Conservation (phyloP, 2,113 vertebrate genomes). For the Chaetops frenatus region DNA sequence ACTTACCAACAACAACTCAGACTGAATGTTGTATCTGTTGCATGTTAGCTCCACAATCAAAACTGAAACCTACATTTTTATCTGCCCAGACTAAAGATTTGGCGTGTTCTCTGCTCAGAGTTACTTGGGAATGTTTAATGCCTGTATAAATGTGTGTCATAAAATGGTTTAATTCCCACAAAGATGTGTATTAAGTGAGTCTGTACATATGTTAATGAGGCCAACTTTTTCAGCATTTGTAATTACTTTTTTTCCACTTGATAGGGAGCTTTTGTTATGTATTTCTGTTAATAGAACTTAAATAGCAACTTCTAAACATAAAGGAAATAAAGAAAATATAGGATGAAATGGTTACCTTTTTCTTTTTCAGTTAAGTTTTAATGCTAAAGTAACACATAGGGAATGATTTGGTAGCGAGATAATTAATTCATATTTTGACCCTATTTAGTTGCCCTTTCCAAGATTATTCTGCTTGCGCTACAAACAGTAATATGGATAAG, state of each 20-base stretch:
- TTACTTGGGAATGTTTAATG: conserved; percentile 65
- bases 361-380: conserved; percentile 72
- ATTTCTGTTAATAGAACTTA: conserved; percentile 84
- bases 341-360: conserved; percentile 77
- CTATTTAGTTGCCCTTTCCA: conserved; percentile 58
- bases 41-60: conserved; percentile 55
- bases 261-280: conserved; percentile 81
- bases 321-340: conserved; percentile 80
- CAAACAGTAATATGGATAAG: conserved; percentile 35
- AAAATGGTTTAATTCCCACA: conserved; percentile 71
- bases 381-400: conserved; percentile 61
- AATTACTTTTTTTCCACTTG: conserved; percentile 82
- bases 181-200: conserved; percentile 77
- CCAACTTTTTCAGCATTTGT: conserved; percentile 90
- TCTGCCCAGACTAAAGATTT: conserved; percentile 55
- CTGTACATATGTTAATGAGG: conserved; percentile 91
- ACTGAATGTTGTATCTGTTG: conserved; percentile 62
- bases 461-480: conserved; percentile 51
- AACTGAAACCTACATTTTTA: conserved; percentile 46
- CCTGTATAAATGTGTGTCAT: conserved; percentile 77
- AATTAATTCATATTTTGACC: conserved; percentile 49
- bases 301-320: conserved; percentile 78
- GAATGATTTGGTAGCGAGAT: conserved; percentile 49
- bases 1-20: conserved; percentile 69
- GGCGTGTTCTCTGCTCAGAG: conserved; percentile 56